Percentiles rank a stretch among this genome's conserved stretches.
These are phyloP conservation scores for Pteropus rufus DNA, from an alignment of 2,797 vertebrate species.

Conservation along the genomic window DNA sequence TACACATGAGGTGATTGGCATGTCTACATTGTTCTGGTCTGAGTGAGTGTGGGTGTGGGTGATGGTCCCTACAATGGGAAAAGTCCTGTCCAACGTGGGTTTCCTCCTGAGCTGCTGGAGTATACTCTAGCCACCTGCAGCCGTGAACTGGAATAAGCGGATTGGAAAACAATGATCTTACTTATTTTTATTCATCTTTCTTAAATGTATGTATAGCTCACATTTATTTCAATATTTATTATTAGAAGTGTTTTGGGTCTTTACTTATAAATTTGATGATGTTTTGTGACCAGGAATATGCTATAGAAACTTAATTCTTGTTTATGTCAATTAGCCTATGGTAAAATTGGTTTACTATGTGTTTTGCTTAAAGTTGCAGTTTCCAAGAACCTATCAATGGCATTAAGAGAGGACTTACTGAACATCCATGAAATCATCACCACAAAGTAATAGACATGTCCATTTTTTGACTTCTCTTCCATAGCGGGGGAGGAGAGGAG, in stretches of 20 bases:
- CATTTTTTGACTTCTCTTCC: conserved; percentile 28
- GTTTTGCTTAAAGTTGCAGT: not conserved
- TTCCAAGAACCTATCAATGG: not conserved
- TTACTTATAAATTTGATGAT: not conserved
- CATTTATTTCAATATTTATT: not conserved
- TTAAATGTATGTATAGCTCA: not conserved
- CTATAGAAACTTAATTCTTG: not conserved
- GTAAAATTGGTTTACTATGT: not conserved
- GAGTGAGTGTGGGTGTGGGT: too few species aligned
- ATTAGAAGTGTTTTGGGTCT: not conserved
- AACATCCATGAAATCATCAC: not conserved
- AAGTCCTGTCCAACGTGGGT: too few species aligned
- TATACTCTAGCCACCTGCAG: not conserved
- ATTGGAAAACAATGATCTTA: not conserved
- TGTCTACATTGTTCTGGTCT: too few species aligned
- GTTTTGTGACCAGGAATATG: not conserved
- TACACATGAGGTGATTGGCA: too few species aligned
- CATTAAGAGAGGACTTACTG: not conserved
- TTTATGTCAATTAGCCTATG: not conserved
- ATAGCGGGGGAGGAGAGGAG: not conserved
- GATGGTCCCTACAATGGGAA: too few species aligned
- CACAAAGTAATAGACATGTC: not conserved
- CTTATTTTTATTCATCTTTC: not conserved
- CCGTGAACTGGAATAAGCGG: not conserved
- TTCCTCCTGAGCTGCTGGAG: not conserved